Percentiles rank a stretch among this genome's conserved stretches.
These are phyloP conservation scores for Setipinna tenuifilis DNA, from an alignment of 2,797 vertebrate species.

Conservation along the genomic window DNA sequence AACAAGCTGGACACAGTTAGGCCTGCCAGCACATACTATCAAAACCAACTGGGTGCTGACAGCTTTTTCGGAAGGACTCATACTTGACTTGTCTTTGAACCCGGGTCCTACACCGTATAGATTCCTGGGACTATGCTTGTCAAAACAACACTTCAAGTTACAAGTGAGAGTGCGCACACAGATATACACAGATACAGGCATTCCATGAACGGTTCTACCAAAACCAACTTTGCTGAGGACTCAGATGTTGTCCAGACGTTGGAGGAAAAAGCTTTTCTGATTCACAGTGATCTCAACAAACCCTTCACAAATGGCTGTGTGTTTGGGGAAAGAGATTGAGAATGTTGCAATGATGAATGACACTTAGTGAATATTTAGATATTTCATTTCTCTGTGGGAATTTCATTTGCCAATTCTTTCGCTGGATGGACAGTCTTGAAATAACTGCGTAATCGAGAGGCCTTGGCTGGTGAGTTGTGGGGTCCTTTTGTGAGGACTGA, in stretches of 20 bases:
- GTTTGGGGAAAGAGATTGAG: background rate
- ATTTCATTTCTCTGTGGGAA: no score
- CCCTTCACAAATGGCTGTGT: no score
- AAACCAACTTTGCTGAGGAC: background rate
- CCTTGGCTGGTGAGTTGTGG: background rate
- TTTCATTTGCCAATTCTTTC: no score
- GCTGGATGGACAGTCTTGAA: background rate
- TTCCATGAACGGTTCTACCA: background rate
- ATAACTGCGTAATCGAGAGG: background rate
- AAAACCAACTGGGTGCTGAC: background rate
- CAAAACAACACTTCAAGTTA: constrained; percentile 9
- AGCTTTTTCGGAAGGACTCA: background rate
- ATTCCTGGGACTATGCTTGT: background rate
- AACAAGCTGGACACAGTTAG: background rate
- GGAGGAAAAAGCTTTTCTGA: background rate
- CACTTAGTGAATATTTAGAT: background rate
- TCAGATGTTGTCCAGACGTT: background rate
- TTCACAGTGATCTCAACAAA: no score
- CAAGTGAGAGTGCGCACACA: background rate
- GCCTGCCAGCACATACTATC: background rate
- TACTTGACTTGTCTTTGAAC: background rate
- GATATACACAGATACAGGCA: background rate
- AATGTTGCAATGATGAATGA: background rate
- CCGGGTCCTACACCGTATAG: background rate
- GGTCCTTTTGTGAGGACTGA: no score